A percentile compares a stretch with the other conserved stretches of the same genome.
phyloP scores from a whole-genome alignment of 1,140 invertebrate species.

The Penaeus vannamei region DNA sequence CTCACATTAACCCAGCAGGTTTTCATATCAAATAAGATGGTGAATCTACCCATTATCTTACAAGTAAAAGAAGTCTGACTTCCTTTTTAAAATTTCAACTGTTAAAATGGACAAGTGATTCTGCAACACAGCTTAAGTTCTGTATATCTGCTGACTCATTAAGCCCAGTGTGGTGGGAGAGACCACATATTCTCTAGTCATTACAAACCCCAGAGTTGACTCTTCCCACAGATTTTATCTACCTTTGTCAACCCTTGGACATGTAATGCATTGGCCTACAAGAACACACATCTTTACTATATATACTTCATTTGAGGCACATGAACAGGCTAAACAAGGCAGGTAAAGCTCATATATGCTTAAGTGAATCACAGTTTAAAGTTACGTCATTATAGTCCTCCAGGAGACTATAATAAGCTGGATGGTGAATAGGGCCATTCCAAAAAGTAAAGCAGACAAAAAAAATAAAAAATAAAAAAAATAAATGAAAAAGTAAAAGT shows the following conservation, averaged over 20 bases:
- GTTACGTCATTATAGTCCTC: slow-evolving; percentile 55
- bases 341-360: slow-evolving; percentile 65
- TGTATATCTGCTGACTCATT: slow-evolving; percentile 21
- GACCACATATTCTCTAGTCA: slow-evolving; percentile 56
- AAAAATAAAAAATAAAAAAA: too few species aligned
- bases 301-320: slow-evolving; percentile 61
- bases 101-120: slow-evolving; percentile 47
- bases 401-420: slow-evolving; percentile 52
- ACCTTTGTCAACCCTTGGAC: slow-evolving; percentile 37
- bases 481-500: too few species aligned
- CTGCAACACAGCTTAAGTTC: slow-evolving; percentile 39
- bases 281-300: slow-evolving; percentile 61
- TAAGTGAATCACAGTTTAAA: slow-evolving; percentile 64
- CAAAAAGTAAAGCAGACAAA: neutral
- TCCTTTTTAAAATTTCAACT: slow-evolving; percentile 3
- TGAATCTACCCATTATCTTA: slow-evolving; percentile 35
- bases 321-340: slow-evolving; percentile 65
- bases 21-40: neutral
- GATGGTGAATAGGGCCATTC: slow-evolving; percentile 53
- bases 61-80: slow-evolving; percentile 8
- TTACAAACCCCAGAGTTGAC: slow-evolving; percentile 57
- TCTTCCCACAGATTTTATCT: slow-evolving; percentile 40
- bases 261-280: slow-evolving; percentile 61
- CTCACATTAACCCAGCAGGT: slow-evolving; percentile 51
- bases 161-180: slow-evolving; percentile 55